Conservation (phyloP, 2,888 invertebrate species). For the Tolmerus cingulatus region DNA sequence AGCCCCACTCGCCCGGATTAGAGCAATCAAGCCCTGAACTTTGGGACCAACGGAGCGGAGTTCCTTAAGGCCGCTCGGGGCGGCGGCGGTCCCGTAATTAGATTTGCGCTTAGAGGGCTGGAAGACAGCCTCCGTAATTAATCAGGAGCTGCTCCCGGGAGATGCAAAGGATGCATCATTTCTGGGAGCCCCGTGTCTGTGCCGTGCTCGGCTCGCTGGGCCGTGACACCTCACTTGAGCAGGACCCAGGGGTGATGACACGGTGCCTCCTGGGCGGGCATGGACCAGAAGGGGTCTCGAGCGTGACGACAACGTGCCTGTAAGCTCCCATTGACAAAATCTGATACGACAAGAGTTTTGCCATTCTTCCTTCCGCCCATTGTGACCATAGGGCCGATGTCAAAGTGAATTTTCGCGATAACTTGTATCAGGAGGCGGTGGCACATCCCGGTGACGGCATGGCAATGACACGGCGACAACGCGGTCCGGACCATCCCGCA, state of each 20-base stretch:
- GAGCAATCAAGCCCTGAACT: not conserved
- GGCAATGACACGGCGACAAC: not conserved
- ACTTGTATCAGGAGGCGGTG: conserved; percentile 8
- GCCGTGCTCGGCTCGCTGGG: not conserved
- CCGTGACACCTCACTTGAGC: not conserved
- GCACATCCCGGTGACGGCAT: not conserved
- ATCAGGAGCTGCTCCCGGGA: not conserved
- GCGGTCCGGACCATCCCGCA: not conserved
- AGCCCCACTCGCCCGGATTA: not conserved
- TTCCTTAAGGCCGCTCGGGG: not conserved
- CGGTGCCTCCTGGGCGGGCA: not conserved
- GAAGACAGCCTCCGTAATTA: not conserved
- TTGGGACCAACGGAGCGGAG: not conserved
- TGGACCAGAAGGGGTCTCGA: not conserved
- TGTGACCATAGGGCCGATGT: conserved; percentile 3
- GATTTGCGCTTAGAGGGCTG: not conserved
- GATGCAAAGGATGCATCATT: not conserved
- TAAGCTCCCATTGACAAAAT: conserved; percentile 16
- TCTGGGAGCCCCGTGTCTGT: not conserved
- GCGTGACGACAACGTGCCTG: not conserved
- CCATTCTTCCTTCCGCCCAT: not conserved
- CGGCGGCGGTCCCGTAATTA: not conserved
- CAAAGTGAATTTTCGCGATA: conserved; percentile 24
- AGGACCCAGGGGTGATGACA: not conserved
- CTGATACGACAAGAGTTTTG: not conserved